Evolutionary conservation across 2,113 vertebrate species (phyloP), one percentile per base, ranked within the genome.

Genomic region (Archilochus colubris): DNA sequence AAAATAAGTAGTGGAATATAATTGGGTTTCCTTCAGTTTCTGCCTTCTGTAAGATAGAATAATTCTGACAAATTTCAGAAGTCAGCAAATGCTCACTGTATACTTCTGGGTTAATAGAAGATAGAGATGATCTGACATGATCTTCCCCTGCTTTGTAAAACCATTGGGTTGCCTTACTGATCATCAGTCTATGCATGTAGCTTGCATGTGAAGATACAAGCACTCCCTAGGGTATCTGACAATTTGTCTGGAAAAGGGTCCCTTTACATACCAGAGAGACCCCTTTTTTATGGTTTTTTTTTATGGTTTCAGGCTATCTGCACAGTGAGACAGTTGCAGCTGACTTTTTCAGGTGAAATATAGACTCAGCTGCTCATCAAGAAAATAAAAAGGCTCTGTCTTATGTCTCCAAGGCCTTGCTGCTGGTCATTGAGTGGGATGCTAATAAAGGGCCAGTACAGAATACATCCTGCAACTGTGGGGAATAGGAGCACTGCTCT

Each of bases 1-100:
- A 80, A 95, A 94, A 69, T 38, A 92, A 87, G 68, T 80, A 53
- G 14, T 63, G 64, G 81, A 84, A 92, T 94, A 82, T 69, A 31
- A 43, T 7, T 46, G 3, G 4, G 22, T 48, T 89, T 79, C 23
- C 55, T 74, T 86, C 59, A 48, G 18, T 38, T 91, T 86, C 66
- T 91, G 40, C 44, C 17, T 53, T 62, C 59, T 80, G 38, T 50
- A 82, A 80, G 38, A 70, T 27, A 73, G 85, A 89, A 62, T 33
- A 58, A 27, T 4, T 0, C 30, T 5, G 10, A 77, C 40, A 76
- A 76, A 70, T 59, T 25, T 81, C 9, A 48, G n/a, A 89, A 69
- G 15, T 58, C 13, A 16, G 51, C 36, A 82, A 74, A 76, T 51
- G 22, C 30, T 94, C n/a, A 36, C 54, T 44, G 23, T 48, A 21